Evolutionary conservation across 1,140 invertebrate genomes (phyloP), one percentile per base, ranked within the genome.

Genomic region (Chelonus insularis): DNA sequence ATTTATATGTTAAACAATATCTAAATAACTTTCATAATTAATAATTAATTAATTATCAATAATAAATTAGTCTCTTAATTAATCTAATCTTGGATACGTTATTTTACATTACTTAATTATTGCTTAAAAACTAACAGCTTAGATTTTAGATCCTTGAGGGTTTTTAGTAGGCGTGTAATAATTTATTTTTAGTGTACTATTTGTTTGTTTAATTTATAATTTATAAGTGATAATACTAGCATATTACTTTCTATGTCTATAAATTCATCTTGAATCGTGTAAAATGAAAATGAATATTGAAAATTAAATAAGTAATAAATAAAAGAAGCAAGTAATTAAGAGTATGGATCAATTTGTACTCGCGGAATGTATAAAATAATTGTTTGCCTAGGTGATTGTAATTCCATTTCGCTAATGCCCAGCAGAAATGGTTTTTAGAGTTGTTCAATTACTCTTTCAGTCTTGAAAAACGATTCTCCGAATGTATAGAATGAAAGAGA

Each of bases 41-140:
- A 9, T 45, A 18, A 7, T 21, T 18, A 5, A 16, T 8, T 18
- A 16, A 45, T 16, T 18, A 45, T 1, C 6, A n/a, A 18, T 77
- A 78, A 76, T 72, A 80, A 80, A 79, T 79, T 79, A 79, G 77
- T 77, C 76, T 78, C 72, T 79, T 78, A 80, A 74, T 70, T 18
- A 20, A 16, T 18, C 9, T 20, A 11, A 20, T 18, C 3, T 16
- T 11, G 16, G 8, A 18, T 45, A 20, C 20, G 11, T 45, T 45
- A 20, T 16, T 57, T 72, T 75, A 76, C 71, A 70, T 68, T 70
- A 73, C 68, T 70, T 69, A 64, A 76, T 78, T 79, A 80, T 81
- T 77, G 73, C 76, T 81, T 80, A 79, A 63, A 65, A 71, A 68
- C 74, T 78, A 79, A n/a, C n/a, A n/a, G n/a, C n/a, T n/a, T n/a